Percentiles rank a stretch among this genome's conserved stretches.
Conservation (phyloP, 2,113 vertebrate species). For the Rousettus leschenaultii region DNA sequence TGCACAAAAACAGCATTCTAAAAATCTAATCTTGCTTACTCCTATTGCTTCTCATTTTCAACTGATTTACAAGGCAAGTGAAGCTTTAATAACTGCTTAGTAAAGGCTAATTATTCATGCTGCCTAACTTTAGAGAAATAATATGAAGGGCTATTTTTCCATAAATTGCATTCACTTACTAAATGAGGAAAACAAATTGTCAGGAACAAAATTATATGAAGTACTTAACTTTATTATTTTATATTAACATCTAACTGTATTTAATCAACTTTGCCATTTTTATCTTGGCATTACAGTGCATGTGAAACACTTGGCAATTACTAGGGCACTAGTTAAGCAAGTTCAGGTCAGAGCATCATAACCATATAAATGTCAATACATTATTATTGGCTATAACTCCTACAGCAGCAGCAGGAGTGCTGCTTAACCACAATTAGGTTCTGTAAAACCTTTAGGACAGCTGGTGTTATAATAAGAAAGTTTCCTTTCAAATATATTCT, state of each 20-base stretch:
- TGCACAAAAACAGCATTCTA: not conserved
- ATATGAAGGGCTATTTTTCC: constrained; percentile 61
- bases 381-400: constrained; percentile 63
- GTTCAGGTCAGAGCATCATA: constrained; percentile 65
- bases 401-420: constrained; percentile 39
- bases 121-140: constrained; percentile 53
- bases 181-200: constrained; percentile 43
- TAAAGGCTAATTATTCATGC: constrained; percentile 60
- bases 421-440: constrained; percentile 52
- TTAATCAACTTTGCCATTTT: constrained; percentile 33
- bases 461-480: constrained; percentile 63
- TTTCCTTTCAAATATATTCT: constrained; percentile 66
- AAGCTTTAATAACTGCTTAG: constrained; percentile 40
- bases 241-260: constrained; percentile 45
- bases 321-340: constrained; percentile 47
- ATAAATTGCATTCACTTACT: constrained; percentile 33
- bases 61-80: constrained; percentile 32
- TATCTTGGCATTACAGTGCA: not conserved
- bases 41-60: constrained; percentile 1
- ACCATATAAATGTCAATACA: constrained; percentile 58
- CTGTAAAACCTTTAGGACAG: constrained; percentile 67
- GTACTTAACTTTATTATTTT: constrained; percentile 41
- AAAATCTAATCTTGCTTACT: constrained; percentile 25
- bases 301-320: constrained; percentile 38
- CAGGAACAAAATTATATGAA: constrained; percentile 38